Evolutionary conservation across 23 tunicate species (phyloP).

Genomic region (Halocynthia roretzi): DNA sequence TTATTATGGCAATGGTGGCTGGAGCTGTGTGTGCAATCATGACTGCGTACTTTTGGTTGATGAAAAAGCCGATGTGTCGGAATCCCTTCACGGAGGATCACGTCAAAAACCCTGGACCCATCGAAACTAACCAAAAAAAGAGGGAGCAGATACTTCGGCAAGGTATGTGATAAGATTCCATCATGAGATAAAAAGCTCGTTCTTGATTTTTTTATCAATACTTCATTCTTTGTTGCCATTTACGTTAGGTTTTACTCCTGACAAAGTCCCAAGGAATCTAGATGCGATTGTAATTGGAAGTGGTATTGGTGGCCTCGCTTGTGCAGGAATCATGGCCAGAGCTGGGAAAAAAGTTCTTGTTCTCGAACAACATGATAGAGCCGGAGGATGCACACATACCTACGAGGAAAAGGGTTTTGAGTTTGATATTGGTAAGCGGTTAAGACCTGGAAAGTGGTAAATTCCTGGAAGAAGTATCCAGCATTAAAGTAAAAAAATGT

Average conservation of each 20-base stretch:
- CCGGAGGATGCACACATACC: constrained; percentile 92
- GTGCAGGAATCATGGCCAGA: constrained; percentile 72
- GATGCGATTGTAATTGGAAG: constrained; percentile 94
- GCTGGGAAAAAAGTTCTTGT: constrained; percentile 84
- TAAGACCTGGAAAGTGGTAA: too few species aligned
- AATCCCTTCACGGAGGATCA: constrained; percentile 11
- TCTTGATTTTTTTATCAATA: too few species aligned
- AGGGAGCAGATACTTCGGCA: constrained; percentile 39
- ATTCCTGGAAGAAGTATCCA: too few species aligned
- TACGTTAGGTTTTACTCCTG: constrained; percentile 27
- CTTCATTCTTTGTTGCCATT: too few species aligned
- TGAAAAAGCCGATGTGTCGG: neutral
- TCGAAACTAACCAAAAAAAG: constrained; percentile 32
- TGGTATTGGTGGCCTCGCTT: constrained; percentile 81
- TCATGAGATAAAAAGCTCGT: too few species aligned
- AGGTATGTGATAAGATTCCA: neutral
- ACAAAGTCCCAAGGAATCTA: constrained; percentile 49
- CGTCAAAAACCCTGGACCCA: constrained; percentile 15
- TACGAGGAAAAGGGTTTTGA: constrained; percentile 82
- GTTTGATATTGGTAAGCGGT: constrained; percentile 68
- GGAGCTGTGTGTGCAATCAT: too few species aligned
- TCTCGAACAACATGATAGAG: constrained; percentile 80
- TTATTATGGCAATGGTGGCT: too few species aligned
- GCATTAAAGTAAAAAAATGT: too few species aligned
- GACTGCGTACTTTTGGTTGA: constrained; percentile 5